These are phyloP conservation scores for Hoplostethus atlanticus DNA, from an alignment of 2,797 vertebrate species.

Conservation along the genomic window DNA sequence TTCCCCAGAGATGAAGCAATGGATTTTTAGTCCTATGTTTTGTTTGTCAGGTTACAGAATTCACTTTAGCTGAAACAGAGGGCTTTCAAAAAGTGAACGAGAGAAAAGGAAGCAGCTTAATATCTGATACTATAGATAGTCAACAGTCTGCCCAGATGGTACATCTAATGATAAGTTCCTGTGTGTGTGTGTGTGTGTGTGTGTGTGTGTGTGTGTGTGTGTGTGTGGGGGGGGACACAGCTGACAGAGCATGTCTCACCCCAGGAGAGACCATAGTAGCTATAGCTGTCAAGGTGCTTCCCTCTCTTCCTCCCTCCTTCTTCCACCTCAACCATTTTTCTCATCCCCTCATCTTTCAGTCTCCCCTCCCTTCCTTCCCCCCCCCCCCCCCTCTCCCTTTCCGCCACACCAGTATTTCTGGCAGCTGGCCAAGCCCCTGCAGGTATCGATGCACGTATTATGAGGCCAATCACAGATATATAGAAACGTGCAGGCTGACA, in stretches of 20 bases:
- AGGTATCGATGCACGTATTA: constrained; percentile 83
- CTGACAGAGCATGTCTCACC: constrained; percentile 48
- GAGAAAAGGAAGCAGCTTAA: neutral
- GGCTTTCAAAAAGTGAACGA: neutral
- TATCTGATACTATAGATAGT: constrained; percentile 49
- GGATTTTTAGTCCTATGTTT: neutral
- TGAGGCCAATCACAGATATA: constrained; percentile 73
- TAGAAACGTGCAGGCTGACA: constrained; percentile 52
- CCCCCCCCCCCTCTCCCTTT: neutral
- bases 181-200: neutral
- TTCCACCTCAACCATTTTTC: neutral
- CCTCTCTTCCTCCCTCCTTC: constrained; percentile 15
- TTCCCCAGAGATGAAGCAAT: neutral
- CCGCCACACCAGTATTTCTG: constrained; percentile 45
- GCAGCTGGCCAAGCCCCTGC: constrained; percentile 57
- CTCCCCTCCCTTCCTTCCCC: neutral
- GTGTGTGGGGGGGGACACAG: constrained; percentile 25
- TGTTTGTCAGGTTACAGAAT: constrained; percentile 7
- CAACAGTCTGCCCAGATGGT: constrained; percentile 45
- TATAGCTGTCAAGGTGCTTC: constrained; percentile 66
- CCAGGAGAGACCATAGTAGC: constrained; percentile 47
- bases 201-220: constrained; percentile 10
- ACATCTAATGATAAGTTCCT: neutral
- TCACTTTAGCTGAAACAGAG: neutral
- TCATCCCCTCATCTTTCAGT: neutral